Conservation (phyloP, 2,113 vertebrate species). For the Caracal caracal region DNA sequence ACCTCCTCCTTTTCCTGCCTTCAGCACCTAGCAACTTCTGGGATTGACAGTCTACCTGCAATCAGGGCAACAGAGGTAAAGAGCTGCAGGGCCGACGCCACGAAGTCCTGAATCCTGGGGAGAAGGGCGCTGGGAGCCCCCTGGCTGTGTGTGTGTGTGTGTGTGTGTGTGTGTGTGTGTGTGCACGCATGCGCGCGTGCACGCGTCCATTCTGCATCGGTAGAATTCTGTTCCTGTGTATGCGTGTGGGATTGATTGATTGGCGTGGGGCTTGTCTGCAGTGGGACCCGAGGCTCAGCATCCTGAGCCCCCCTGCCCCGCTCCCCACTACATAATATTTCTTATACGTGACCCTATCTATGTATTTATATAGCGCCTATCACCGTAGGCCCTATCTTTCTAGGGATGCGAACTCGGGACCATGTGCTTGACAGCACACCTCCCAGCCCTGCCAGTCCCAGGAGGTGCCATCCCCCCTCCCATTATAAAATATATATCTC, state of each 20-base stretch:
- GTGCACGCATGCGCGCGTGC: background rate
- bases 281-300: conserved; percentile 51
- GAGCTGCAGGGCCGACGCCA: conserved; percentile 69
- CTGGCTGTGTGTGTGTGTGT: conserved; percentile 49
- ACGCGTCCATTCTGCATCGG: background rate
- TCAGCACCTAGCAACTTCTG: conserved; percentile 80
- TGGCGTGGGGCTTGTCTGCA: conserved; percentile 58
- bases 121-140: conserved; percentile 48
- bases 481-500: conserved; percentile 85
- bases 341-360: conserved; percentile 79
- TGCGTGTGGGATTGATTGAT: conserved; percentile 54
- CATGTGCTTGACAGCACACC: conserved; percentile 73
- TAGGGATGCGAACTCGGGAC: conserved; percentile 77
- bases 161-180: background rate
- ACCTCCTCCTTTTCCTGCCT: conserved; percentile 76
- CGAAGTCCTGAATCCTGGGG: conserved; percentile 63
- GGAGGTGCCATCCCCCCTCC: conserved; percentile 81
- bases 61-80: conserved; percentile 77
- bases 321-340: conserved; percentile 66
- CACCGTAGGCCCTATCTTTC: conserved; percentile 74
- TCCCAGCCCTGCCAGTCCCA: conserved; percentile 77
- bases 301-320: conserved; percentile 13
- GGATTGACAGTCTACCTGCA: conserved; percentile 71
- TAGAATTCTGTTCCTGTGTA: conserved; percentile 58
- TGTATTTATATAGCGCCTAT: conserved; percentile 79